These are phyloP conservation scores for Zeugodacus cucurbitae DNA, from an alignment of 1,140 invertebrate genomes.

Conservation along the genomic window DNA sequence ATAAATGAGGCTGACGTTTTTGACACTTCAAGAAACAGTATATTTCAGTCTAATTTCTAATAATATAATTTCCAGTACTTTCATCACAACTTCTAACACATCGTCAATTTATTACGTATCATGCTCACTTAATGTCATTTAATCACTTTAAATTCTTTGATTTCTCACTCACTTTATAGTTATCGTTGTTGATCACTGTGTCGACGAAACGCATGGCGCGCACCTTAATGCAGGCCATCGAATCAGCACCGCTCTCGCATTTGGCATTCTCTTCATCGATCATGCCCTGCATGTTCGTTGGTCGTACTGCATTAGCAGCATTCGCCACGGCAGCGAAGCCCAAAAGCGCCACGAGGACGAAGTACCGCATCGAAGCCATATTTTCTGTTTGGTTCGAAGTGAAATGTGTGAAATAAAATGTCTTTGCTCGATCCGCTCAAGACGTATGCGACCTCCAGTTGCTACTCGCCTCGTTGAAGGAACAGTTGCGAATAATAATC, in stretches of 20 bases:
- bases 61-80: too few species aligned
- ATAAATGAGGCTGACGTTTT: too few species aligned
- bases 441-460: constrained; percentile 42
- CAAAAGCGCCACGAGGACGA: constrained; percentile 50
- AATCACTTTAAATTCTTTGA: neutral
- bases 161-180: constrained; percentile 75
- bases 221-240: constrained; percentile 83
- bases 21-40: too few species aligned
- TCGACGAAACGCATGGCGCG: constrained; percentile 82
- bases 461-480: constrained; percentile 62
- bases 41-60: too few species aligned
- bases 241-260: constrained; percentile 79
- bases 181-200: constrained; percentile 80
- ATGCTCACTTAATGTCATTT: neutral
- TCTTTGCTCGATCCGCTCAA: constrained; percentile 39
- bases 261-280: constrained; percentile 79
- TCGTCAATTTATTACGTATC: neutral
- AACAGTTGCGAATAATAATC: constrained; percentile 66
- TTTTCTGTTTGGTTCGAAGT: constrained; percentile 18
- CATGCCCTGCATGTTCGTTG: constrained; percentile 76
- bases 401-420: neutral
- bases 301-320: constrained; percentile 69
- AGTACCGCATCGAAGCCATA: constrained; percentile 45
- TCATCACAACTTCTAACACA: neutral
- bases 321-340: constrained; percentile 67